Conservation (phyloP, 2,888 invertebrate species). For the Apocheima hispidaria region DNA sequence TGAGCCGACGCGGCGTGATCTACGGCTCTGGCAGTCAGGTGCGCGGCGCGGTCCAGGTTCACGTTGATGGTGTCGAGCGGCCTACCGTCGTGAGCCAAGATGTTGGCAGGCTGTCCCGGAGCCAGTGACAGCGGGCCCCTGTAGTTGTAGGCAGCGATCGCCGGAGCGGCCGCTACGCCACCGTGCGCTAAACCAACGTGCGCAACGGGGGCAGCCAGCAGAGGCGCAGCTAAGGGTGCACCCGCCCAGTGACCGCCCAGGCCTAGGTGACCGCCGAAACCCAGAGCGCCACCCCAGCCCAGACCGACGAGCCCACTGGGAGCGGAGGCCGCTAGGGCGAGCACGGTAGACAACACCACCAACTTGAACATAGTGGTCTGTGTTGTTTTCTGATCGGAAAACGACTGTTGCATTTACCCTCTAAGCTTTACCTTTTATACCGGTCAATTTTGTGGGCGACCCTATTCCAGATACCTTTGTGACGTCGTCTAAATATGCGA, state of each 20-base stretch:
- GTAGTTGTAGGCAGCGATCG: slow-evolving; percentile 72
- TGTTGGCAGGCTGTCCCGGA: slow-evolving; percentile 72
- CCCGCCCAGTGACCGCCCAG: slow-evolving; percentile 54
- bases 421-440: slow-evolving; percentile 73
- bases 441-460: slow-evolving; percentile 69
- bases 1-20: slow-evolving; percentile 62
- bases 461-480: slow-evolving; percentile 74
- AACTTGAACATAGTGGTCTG: slow-evolving; percentile 85
- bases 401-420: slow-evolving; percentile 70
- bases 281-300: slow-evolving; percentile 53
- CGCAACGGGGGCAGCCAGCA: slow-evolving; percentile 56
- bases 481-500: slow-evolving; percentile 70
- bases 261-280: slow-evolving; percentile 55
- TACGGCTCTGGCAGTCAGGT: slow-evolving; percentile 72
- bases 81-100: slow-evolving; percentile 77
- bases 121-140: slow-evolving; percentile 72
- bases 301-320: slow-evolving; percentile 61
- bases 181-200: slow-evolving; percentile 32
- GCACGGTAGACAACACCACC: slow-evolving; percentile 88
- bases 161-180: slow-evolving; percentile 58
- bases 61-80: slow-evolving; percentile 80
- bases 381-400: slow-evolving; percentile 72
- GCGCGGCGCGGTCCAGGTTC: slow-evolving; percentile 77
- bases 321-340: slow-evolving; percentile 85
- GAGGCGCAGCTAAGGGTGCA: slow-evolving; percentile 53